Evolutionary conservation across 2,113 vertebrate genomes (phyloP).

Genomic region (Otis tarda): DNA sequence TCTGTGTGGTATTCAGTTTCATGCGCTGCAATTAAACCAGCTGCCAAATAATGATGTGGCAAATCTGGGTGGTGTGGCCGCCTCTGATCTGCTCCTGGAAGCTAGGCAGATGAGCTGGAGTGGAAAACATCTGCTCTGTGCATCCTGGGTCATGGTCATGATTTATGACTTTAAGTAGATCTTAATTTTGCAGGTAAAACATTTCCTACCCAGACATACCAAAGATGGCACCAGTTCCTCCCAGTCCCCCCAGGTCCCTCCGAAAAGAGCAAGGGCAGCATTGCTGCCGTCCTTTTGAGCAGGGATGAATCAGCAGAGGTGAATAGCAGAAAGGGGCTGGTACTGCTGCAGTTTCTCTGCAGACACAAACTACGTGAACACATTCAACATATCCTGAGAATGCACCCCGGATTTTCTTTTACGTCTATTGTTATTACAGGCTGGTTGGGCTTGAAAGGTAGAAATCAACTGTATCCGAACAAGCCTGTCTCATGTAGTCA

Average conservation of each 20-base stretch:
- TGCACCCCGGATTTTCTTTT: background rate
- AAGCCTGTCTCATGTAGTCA: fast-evolving
- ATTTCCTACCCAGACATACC: background rate
- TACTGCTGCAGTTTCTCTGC: background rate
- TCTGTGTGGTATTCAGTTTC: constrained; percentile 53
- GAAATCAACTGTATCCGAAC: background rate
- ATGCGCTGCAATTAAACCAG: constrained; percentile 35
- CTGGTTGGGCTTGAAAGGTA: background rate
- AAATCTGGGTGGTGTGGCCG: constrained; percentile 37
- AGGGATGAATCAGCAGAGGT: constrained; percentile 42
- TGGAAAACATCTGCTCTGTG: constrained; percentile 48
- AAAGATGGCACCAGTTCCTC: background rate
- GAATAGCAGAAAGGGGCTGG: constrained; percentile 26
- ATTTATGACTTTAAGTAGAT: constrained; percentile 8
- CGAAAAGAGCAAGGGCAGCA: background rate
- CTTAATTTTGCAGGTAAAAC: background rate
- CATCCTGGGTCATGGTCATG: background rate
- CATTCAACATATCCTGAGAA: constrained; percentile 53
- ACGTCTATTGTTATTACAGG: constrained; percentile 1
- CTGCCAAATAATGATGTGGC: constrained; percentile 59
- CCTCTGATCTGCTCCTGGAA: constrained; percentile 14
- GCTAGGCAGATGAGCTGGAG: constrained; percentile 33
- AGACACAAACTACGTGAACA: background rate
- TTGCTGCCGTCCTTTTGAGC: background rate
- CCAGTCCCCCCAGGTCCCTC: background rate